A percentile compares a stretch with the other conserved stretches of the same genome.
phyloP scores from a whole-genome alignment of 2,113 vertebrate genomes.

The Mesocricetus auratus region DNA sequence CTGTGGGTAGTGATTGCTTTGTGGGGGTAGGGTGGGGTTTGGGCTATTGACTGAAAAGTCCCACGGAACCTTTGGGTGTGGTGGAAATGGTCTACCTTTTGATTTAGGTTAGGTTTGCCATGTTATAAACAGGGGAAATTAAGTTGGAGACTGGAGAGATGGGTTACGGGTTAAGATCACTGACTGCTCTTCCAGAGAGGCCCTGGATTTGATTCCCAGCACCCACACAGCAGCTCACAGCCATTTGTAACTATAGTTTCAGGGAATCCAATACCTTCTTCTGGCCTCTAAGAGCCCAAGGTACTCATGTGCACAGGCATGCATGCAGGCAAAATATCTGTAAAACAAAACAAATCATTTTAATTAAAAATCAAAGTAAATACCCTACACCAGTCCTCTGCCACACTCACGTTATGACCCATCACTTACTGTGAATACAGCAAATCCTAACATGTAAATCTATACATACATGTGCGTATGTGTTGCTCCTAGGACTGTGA shows the following conservation, averaged over 20 bases:
- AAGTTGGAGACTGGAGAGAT: background rate
- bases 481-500: background rate
- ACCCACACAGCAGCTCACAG: background rate
- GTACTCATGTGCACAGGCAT: background rate
- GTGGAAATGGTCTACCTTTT: background rate
- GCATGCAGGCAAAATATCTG: background rate
- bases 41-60: background rate
- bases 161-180: background rate
- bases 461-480: background rate
- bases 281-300: background rate
- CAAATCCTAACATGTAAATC: background rate
- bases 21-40: background rate
- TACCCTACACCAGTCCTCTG: background rate
- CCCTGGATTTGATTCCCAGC: background rate
- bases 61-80: background rate
- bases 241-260: background rate
- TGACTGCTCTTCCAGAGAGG: background rate
- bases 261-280: background rate
- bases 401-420: background rate
- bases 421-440: background rate
- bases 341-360: background rate
- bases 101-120: background rate
- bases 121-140: background rate
- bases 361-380: background rate
- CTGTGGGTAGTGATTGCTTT: background rate